phyloP scores from a whole-genome alignment of 2,113 vertebrate species.

The Corydoras maculifer region DNA sequence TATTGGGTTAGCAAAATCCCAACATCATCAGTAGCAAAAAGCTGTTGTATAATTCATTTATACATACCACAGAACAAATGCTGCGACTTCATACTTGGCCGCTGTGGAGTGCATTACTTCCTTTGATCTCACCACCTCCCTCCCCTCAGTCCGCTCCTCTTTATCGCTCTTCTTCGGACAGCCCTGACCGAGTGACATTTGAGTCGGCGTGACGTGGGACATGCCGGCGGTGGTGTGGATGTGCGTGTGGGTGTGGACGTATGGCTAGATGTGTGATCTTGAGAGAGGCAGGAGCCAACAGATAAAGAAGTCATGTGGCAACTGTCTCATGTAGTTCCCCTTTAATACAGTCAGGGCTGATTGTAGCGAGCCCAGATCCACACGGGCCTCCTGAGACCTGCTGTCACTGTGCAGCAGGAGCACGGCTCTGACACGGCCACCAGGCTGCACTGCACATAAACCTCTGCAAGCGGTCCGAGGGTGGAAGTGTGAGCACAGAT shows the following conservation, averaged over 20 bases:
- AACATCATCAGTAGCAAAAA: too few species aligned
- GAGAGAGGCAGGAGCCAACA: constrained; percentile 56
- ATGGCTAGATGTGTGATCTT: constrained; percentile 19
- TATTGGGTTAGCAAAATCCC: too few species aligned
- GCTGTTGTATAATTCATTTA: too few species aligned
- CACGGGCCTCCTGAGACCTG: constrained; percentile 66
- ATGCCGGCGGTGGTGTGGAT: constrained; percentile 17
- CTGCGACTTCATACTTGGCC: too few species aligned
- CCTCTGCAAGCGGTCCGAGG: constrained; percentile 2
- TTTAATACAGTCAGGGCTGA: constrained; percentile 66
- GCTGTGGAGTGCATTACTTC: too few species aligned
- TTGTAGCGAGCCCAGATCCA: constrained; percentile 65
- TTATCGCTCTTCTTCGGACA: constrained; percentile 46
- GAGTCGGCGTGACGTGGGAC: constrained; percentile 24
- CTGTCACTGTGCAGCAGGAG: constrained; percentile 59
- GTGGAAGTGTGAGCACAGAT: too few species aligned
- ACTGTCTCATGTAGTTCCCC: constrained; percentile 62
- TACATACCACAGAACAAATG: too few species aligned
- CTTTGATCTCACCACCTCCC: constrained; percentile 11
- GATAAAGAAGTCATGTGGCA: constrained; percentile 66
- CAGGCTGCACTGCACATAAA: constrained; percentile 18
- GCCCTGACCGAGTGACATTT: constrained; percentile 41
- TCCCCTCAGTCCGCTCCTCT: constrained; percentile 46
- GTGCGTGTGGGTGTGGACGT: constrained; percentile 31
- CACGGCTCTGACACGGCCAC: constrained; percentile 48